Evolutionary conservation across 2,888 invertebrate genomes (phyloP), one percentile per base, ranked within the genome.

Genomic region (Drosophila recens): DNA sequence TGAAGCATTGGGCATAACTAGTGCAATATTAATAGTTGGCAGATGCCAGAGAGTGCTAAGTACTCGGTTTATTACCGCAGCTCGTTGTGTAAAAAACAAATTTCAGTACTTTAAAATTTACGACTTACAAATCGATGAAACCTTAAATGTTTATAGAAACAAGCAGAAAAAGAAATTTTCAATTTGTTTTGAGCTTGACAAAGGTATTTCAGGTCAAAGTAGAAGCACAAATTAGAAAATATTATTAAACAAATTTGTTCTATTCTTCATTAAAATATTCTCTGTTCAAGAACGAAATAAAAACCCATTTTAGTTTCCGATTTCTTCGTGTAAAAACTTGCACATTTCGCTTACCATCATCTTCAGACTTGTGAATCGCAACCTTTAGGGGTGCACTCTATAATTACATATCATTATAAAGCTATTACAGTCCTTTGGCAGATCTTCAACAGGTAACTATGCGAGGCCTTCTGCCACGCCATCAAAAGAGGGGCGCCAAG

Each of bases 21-120:
- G 64, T 66, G 27, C 52, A 59, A 71, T 69, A 70, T 81, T 84
- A 79, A 84, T 81, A 73, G 66, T 51, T 48, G 61, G 54, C 71
- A 73, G 69, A 76, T 76, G 84, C 51, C 73, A 56, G 27, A 40
- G 62, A 52, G 75, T 66, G 76, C 66, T 72, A 76, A 79, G 63
- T 51, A 57, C 57, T 65, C 45, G 20, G 51, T 74, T 79, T 69
- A 79, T 62, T 64, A 58, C 43, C 43, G 8, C 48, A 17, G n/a
- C 8, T 30, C 10, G 30, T 63, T 15, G n/a, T 11, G 5, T 15
- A 15, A 17, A 13, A 33, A 27, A 27, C 27, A 27, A 27, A 27
- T 27, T 27, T 27, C 27, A 27, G 27, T 27, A 27, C 27, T 9
- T 45, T 23, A n/a, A 20, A 48, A 68, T 53, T 72, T 57, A 66